These are phyloP conservation scores for Silurus glanis DNA, from an alignment of 2,113 vertebrate species.

Conservation along the genomic window DNA sequence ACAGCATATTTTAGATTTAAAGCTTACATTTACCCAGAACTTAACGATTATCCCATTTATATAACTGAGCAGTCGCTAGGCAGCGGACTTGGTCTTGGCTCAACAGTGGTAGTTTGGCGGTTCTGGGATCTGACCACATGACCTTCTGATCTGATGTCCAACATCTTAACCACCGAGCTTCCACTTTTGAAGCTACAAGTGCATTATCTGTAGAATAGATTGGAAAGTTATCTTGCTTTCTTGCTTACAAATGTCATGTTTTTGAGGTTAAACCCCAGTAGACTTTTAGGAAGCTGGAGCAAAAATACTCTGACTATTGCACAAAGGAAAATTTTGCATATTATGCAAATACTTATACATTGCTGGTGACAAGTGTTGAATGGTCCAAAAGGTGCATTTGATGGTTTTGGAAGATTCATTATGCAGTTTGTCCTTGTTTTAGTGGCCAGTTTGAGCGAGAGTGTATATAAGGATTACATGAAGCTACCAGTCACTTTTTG, in stretches of 20 bases:
- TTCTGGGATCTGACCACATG: no score
- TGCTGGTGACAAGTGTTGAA: neutral
- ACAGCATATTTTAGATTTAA: neutral
- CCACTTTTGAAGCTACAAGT: no score
- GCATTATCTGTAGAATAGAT: no score
- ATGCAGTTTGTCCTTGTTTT: neutral
- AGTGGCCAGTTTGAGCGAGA: neutral
- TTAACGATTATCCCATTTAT: no score
- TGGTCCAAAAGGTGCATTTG: neutral
- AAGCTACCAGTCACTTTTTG: neutral
- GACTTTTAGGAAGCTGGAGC: neutral
- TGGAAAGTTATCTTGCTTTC: neutral
- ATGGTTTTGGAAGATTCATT: neutral
- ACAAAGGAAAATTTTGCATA: neutral
- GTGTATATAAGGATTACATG: neutral
- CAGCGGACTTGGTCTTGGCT: no score
- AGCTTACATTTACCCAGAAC: neutral
- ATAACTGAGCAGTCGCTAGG: no score
- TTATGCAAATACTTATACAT: neutral
- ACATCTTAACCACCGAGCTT: no score
- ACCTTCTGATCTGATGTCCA: no score
- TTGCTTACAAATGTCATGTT: neutral
- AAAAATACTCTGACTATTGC: neutral
- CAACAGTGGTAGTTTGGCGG: no score
- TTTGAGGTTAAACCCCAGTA: neutral